Conservation (phyloP, 2,888 invertebrate genomes). For the Cactoblastis cactorum region DNA sequence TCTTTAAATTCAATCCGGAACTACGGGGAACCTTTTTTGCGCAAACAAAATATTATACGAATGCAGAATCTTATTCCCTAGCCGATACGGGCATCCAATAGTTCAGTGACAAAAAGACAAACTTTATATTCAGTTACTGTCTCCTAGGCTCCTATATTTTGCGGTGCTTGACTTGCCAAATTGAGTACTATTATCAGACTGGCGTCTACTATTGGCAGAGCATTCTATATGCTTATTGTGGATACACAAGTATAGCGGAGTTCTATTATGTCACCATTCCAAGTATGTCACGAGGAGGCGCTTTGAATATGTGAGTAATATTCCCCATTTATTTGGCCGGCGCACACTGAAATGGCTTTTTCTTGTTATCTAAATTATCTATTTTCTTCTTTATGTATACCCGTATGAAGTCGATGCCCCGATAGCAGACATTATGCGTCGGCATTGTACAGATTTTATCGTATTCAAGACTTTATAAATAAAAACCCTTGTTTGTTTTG, state of each 20-base stretch:
- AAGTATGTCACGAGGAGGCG: slow-evolving; percentile 26
- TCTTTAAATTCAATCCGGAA: slow-evolving; percentile 51
- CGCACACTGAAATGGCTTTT: slow-evolving; percentile 46
- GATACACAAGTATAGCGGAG: slow-evolving; percentile 48
- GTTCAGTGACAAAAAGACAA: slow-evolving; percentile 42
- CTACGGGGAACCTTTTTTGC: slow-evolving; percentile 32
- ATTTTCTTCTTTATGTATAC: slow-evolving; percentile 43
- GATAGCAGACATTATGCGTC: slow-evolving; percentile 26
- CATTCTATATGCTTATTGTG: slow-evolving; percentile 36
- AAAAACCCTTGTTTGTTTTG: neutral
- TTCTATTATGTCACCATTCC: slow-evolving; percentile 16
- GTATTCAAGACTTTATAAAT: neutral
- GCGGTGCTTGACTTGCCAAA: slow-evolving; percentile 65
- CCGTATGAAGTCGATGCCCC: slow-evolving; percentile 38
- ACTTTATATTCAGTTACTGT: slow-evolving; percentile 47
- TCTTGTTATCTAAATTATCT: slow-evolving; percentile 68
- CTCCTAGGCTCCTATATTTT: slow-evolving; percentile 40
- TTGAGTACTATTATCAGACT: slow-evolving; percentile 62
- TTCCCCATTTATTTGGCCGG: slow-evolving; percentile 48
- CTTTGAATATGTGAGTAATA: slow-evolving; percentile 45
- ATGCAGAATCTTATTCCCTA: slow-evolving; percentile 46
- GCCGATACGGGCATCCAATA: slow-evolving; percentile 42
- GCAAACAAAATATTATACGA: slow-evolving; percentile 47
- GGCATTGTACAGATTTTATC: slow-evolving; percentile 17
- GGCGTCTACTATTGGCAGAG: slow-evolving; percentile 51